A percentile compares a stretch with the other conserved stretches of the same genome.
Conservation (phyloP, 2,113 vertebrate species). For the Ameiurus melas region DNA sequence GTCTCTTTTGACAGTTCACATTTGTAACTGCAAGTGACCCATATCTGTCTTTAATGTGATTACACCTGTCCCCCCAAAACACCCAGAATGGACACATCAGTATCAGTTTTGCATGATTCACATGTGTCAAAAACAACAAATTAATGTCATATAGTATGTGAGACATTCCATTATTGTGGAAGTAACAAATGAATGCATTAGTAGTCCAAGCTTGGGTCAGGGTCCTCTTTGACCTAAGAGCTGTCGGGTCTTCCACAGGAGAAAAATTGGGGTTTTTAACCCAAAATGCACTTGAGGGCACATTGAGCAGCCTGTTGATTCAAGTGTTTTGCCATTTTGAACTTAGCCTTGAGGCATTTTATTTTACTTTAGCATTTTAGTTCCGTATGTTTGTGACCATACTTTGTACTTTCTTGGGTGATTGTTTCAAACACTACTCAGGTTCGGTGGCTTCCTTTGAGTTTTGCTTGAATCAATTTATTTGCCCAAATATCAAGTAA, state of each 20-base stretch:
- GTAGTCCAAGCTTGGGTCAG: neutral
- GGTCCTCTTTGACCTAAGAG: neutral
- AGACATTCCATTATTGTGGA: neutral
- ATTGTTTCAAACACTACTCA: neutral
- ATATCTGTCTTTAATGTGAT: neutral
- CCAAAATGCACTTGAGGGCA: neutral
- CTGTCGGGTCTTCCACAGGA: neutral
- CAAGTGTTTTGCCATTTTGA: neutral
- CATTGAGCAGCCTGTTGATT: neutral
- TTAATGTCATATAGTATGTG: neutral
- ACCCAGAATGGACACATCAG: neutral
- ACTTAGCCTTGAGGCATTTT: neutral
- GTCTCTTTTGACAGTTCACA: neutral
- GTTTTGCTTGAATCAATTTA: neutral
- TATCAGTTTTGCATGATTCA: neutral
- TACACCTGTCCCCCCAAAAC: neutral
- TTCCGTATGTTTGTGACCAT: neutral
- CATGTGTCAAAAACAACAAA: neutral
- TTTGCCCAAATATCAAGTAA: neutral
- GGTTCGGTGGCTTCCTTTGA: neutral
- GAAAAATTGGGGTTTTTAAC: neutral
- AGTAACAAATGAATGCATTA: neutral
- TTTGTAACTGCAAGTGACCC: neutral
- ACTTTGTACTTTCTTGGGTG: neutral
- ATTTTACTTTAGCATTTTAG: neutral